Evolutionary conservation across 2,113 vertebrate genomes (phyloP), one percentile per base, ranked within the genome.

Genomic region (Cottus gobio): DNA sequence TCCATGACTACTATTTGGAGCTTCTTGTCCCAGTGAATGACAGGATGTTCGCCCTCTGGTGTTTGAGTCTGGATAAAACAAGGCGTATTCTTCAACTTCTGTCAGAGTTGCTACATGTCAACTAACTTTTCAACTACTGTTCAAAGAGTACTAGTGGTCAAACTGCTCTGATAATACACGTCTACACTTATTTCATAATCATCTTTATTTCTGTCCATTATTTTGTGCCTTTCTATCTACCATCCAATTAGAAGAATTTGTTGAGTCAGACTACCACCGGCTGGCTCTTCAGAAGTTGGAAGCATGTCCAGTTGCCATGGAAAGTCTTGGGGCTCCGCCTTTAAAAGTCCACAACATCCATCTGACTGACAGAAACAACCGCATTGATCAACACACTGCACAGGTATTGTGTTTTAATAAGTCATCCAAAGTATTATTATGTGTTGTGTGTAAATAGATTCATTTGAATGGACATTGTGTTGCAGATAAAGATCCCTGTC

Each of bases 311-410:
- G 3, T 77, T 39, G 96, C 96, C n/a, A 91, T 96, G 91, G 95
- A 94, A 22, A 93, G 88, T 4, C 93, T 97, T 57, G 96, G 96
- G 3, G 95, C 94, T 0, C 93, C 94, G 0, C 96, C 96, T 0
- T 90, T 97, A 7, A 95, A 90, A 20, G 92, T 96, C 57, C 93
- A 96, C 90, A 93, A 93, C 89, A 94, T 97, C 78, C 93, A 37
- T 1, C 92, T 97, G 84, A 93, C 61, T 0, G 95, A 97, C 89
- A 78, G 79, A 69, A 74, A 93, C 71, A 97, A 97, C 79, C 75
- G 64, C 0, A 85, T 97, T 57, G 94, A 96, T 86, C 90, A 85
- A 0, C 80, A 26, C 16, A 50, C 37, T 24, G 91, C 85, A 13
- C 80, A 82, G 88, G 85, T 92, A 73, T 34, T 11, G 22, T 61